Base-by-base conservation (phyloP, 2,888 invertebrate genomes). In the Netelia fuscicornis region DNA sequence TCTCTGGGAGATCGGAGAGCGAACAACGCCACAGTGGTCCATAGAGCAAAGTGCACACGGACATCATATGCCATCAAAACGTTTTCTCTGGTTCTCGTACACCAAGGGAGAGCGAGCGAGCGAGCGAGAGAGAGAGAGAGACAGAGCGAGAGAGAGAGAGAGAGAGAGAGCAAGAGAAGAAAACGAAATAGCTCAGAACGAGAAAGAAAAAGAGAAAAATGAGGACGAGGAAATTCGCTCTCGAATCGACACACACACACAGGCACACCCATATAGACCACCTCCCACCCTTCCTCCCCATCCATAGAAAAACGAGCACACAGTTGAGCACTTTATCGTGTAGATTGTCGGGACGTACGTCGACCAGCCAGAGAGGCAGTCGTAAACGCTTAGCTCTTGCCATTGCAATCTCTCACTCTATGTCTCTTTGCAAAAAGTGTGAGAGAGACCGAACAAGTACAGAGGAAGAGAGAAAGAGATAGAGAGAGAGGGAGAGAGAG, bases 381-480 rank as follows among this genome's bases (percentile, higher is more conserved):
- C 65, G 79, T 85, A 82, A 76, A 82, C 82, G 79, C 68, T 82
- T 58, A 80, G 71, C 77, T 72, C 56, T 83, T 52, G 62, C 72
- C 68, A 72, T 58, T 20, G 17, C 56, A 8, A 58, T 58, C 9
- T 44, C 42, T 25, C 60, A 70, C 70, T 75, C 44, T 78, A 42
- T 60, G 60, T 71, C 60, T 60, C 62, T 54, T 54, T 54, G n/a
- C 25, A 52, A 70, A 70, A 30, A 52, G n/a, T n/a, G 8, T 17
- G 2, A 67, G 56, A 25, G 67, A 20, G 68, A 44, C 9, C 13
- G 60, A 60, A n/a, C n/a, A 74, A 48, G 9, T n/a, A 62, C 37
- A 37, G 2, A 64, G 6, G 20, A 2, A 67, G 44, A 25, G 52
- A 44, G 67, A 20, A 2, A 25, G 8, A 67, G 56, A n/a, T n/a